phyloP scores from a whole-genome alignment of 2,888 invertebrate species.

The Boloria euphrosyne region DNA sequence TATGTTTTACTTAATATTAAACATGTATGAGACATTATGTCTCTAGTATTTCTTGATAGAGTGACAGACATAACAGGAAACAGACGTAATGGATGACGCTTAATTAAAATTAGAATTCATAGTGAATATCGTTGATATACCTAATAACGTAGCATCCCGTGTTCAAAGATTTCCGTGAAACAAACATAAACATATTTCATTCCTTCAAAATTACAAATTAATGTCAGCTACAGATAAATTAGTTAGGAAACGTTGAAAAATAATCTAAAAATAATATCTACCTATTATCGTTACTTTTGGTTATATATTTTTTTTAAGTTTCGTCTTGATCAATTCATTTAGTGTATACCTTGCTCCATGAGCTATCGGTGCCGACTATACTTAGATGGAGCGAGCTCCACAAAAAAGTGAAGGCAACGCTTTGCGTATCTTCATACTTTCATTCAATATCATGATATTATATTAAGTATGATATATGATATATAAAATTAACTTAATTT shows the following conservation, averaged over 20 bases:
- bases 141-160: conserved; percentile 13
- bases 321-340: too few species aligned
- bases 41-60: conserved; percentile 5
- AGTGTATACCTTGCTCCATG: too few species aligned
- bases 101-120: conserved; percentile 28
- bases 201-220: conserved; percentile 17
- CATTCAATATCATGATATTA: too few species aligned
- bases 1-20: not conserved
- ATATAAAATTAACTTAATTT: too few species aligned
- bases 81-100: conserved; percentile 14
- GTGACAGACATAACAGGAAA: conserved; percentile 21
- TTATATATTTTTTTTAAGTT: too few species aligned
- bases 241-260: not conserved
- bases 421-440: too few species aligned
- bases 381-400: too few species aligned
- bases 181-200: conserved; percentile 12
- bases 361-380: too few species aligned
- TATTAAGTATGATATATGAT: too few species aligned
- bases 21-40: not conserved
- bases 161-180: conserved; percentile 23
- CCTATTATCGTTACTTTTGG: too few species aligned
- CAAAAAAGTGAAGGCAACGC: too few species aligned
- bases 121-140: conserved; percentile 23
- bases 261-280: too few species aligned
- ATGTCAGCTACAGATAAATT: conserved; percentile 21